Evolutionary conservation across 2,797 vertebrate genomes (phyloP), one percentile per base, ranked within the genome.

Genomic region (Sebastes wilsoni): DNA sequence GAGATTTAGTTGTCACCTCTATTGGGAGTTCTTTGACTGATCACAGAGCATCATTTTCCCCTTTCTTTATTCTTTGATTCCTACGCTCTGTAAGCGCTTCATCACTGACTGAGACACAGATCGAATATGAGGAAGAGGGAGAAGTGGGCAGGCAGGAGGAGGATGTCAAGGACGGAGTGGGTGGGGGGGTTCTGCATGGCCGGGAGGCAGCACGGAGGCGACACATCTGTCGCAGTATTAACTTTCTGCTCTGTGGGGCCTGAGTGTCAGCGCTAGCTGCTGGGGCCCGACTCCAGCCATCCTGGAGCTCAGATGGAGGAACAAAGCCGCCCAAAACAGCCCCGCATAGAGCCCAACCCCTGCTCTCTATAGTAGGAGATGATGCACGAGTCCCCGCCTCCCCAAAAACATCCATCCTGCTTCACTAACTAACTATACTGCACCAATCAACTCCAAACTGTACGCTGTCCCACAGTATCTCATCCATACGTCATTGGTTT

Each of bases 141-240:
- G 62, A 30, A 34, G 58, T 93, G 94, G 93, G 49, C 3, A 34
- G 73, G 46, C 23, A 65, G 65, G 52, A 66, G 71, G 77, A 80
- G 95, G 93, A 94, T 93, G 95, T 94, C 30, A 56, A 66, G 68
- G 66, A 56, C 18, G 16, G 55, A 60, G 22, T 25, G 70, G 59
- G 65, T 38, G 12, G 36, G 36, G 68, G 82, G 76, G 75, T 94
- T 93, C 95, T 96, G 96, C 94, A 96, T 96, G 97, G 96, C 97
- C 94, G 92, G 94, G 95, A 97, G 97, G 96, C 95, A 96, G 96
- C 96, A 95, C 89, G 91, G 94, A 97, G 96, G 96, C 93, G 93
- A 88, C 97, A 97, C 97, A 99, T 98, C 97, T 99, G 98, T 96
- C 95, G 95, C 96, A 93, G 96, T 97, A 97, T 97, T 97, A 98